A percentile compares a stretch with the other conserved stretches of the same genome.
Conservation (phyloP, 2,113 vertebrate species). For the Chionis minor region DNA sequence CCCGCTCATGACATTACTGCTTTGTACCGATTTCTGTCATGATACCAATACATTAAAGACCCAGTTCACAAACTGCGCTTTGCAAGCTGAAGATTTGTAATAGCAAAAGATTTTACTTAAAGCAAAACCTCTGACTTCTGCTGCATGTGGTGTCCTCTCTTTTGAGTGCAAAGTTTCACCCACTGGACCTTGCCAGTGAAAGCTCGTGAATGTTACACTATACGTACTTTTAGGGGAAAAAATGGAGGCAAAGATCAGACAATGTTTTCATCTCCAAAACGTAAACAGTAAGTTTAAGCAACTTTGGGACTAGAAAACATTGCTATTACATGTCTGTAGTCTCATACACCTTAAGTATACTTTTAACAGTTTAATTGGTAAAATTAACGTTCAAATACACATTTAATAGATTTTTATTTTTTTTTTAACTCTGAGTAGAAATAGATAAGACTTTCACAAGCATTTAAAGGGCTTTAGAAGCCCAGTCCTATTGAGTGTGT, state of each 20-base stretch:
- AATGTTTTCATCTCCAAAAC: background rate
- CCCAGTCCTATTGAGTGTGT: rapidly evolving
- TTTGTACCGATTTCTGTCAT: background rate
- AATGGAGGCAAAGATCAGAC: background rate
- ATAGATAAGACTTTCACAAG: background rate
- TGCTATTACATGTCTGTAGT: background rate
- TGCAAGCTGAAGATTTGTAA: background rate
- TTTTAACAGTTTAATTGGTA: background rate
- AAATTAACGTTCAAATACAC: background rate
- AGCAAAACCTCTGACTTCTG: background rate
- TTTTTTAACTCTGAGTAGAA: background rate
- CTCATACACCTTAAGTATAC: rapidly evolving
- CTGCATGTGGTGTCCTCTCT: background rate
- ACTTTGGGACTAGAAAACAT: background rate
- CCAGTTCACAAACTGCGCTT: background rate
- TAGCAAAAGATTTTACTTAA: background rate
- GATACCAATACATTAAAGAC: background rate
- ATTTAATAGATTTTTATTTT: background rate
- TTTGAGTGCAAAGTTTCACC: background rate
- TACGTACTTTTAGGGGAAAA: rapidly evolving
- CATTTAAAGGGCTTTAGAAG: background rate
- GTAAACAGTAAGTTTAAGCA: background rate
- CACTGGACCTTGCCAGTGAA: background rate
- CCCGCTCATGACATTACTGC: background rate
- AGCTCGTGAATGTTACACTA: background rate